Evolutionary conservation across 2,888 invertebrate genomes (phyloP).

Genomic region (Cerastoderma edule): DNA sequence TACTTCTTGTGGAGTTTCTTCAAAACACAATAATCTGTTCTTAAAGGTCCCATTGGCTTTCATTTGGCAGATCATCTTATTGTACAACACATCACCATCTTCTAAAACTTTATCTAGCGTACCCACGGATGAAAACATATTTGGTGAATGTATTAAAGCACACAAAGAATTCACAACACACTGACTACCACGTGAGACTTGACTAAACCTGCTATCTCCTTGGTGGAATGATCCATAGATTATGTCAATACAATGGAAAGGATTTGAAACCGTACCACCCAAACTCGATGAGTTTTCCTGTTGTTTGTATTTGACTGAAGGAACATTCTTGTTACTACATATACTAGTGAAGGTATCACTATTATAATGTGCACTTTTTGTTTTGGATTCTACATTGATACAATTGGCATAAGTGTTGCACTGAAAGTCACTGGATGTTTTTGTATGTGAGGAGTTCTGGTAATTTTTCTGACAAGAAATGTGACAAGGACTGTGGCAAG

Average conservation of each 20-base stretch:
- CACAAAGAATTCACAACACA: constrained; percentile 32
- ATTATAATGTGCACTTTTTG: too few species aligned
- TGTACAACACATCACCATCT: constrained; percentile 23
- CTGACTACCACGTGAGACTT: constrained; percentile 34
- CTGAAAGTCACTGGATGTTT: too few species aligned
- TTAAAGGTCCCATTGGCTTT: constrained; percentile 5
- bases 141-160: constrained; percentile 24
- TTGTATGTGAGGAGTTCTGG: too few species aligned
- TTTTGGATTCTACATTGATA: too few species aligned
- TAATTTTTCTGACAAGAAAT: background rate
- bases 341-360: too few species aligned
- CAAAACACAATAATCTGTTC: constrained; percentile 25
- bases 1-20: constrained; percentile 30
- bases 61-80: background rate
- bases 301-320: too few species aligned
- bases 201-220: constrained; percentile 24
- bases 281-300: too few species aligned
- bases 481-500: too few species aligned
- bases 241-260: too few species aligned
- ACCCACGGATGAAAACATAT: background rate
- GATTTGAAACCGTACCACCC: background rate
- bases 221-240: constrained; percentile 37
- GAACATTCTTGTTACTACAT: too few species aligned
- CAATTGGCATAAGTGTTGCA: too few species aligned
- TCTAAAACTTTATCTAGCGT: constrained; percentile 29